A percentile compares a stretch with the other conserved stretches of the same genome.
Conservation (phyloP, 2,888 invertebrate species). For the Rapana venosa region DNA sequence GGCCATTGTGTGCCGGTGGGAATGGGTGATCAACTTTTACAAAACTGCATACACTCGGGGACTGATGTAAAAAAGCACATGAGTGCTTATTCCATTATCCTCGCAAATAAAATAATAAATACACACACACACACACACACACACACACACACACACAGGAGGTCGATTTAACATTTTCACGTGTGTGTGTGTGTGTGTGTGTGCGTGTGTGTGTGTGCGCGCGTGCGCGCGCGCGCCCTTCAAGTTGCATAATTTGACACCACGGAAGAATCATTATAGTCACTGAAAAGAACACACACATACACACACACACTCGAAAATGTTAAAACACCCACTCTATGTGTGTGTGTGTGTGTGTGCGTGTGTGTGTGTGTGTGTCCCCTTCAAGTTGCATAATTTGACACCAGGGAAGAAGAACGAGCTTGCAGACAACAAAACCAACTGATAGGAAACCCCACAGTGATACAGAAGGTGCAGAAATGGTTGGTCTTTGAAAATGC, state of each 20-base stretch:
- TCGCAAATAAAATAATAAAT: too few species aligned
- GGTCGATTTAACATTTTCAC: too few species aligned
- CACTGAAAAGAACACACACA: background rate
- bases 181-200: conserved; percentile 11
- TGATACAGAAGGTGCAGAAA: conserved; percentile 2
- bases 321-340: background rate
- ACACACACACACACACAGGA: background rate
- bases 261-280: background rate
- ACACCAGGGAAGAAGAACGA: background rate
- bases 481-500: conserved; percentile 2
- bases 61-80: too few species aligned
- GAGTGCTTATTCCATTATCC: too few species aligned
- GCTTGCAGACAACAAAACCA: conserved; percentile 1
- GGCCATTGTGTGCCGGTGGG: too few species aligned
- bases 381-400: background rate
- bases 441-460: background rate
- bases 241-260: background rate
- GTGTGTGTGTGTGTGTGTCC: background rate
- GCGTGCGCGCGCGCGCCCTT: background rate
- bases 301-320: background rate
- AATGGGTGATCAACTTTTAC: too few species aligned
- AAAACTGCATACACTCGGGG: too few species aligned
- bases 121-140: conserved; percentile 25
- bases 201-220: background rate
- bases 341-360: background rate